Percentiles rank a stretch among this genome's conserved stretches.
Evolutionary conservation across 2,113 vertebrate genomes (phyloP).

Genomic region (Nibea albiflora): DNA sequence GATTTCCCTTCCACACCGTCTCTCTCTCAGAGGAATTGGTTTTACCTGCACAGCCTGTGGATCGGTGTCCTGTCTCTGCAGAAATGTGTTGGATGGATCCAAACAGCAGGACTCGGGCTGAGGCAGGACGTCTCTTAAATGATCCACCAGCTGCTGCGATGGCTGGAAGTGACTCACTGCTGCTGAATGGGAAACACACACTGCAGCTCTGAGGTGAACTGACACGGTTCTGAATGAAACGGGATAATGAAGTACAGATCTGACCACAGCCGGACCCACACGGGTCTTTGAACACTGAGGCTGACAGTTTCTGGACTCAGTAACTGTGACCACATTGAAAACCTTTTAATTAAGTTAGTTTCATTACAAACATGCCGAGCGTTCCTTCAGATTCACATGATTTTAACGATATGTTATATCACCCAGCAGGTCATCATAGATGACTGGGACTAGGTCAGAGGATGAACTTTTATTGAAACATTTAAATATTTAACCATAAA

Average conservation of each 20-base stretch:
- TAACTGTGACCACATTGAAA: not conserved
- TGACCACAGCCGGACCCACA: constrained; percentile 33
- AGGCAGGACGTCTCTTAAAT: constrained; percentile 16
- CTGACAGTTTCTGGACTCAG: not conserved
- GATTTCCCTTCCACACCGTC: no score
- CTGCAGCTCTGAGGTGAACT: constrained; percentile 14
- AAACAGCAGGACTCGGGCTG: not conserved
- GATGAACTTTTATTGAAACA: no score
- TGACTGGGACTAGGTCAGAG: no score
- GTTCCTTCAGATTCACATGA: not conserved
- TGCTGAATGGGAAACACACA: constrained; percentile 22
- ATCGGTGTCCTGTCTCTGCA: not conserved
- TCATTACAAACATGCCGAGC: not conserved
- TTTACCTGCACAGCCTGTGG: constrained; percentile 18
- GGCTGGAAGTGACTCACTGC: constrained; percentile 45
- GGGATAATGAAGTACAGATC: constrained; percentile 17
- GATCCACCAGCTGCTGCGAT: constrained; percentile 36
- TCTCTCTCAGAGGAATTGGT: not conserved
- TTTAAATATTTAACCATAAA: no score
- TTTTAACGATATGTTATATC: not conserved
- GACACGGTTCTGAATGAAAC: constrained; percentile 27
- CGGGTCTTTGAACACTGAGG: constrained; percentile 10
- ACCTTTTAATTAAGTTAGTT: not conserved
- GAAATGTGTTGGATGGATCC: not conserved
- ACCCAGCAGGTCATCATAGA: no score